Conservation (phyloP, 2,888 invertebrate species). For the Apomyelois bistriatella region DNA sequence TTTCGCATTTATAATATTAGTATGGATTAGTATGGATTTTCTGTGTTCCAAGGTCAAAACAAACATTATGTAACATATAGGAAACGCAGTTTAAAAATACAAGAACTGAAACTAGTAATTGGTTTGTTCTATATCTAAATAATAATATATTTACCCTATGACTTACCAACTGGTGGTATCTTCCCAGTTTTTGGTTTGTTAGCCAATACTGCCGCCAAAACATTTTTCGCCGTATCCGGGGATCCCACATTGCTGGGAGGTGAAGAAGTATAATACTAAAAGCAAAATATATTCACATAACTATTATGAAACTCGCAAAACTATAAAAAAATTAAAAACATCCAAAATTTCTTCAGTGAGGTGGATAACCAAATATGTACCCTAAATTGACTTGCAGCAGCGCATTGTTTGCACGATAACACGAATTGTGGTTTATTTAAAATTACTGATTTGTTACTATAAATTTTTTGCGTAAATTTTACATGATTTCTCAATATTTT, state of each 20-base stretch:
- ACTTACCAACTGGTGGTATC: conserved; percentile 75
- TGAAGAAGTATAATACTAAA: conserved; percentile 57
- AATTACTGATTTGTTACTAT: conserved; percentile 39
- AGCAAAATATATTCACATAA: conserved; percentile 20
- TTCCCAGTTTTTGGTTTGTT: conserved; percentile 74
- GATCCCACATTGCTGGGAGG: conserved; percentile 40
- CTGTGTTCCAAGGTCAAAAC: not conserved
- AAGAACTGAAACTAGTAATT: too few species aligned
- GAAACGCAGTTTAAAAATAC: too few species aligned
- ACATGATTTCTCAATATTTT: conserved; percentile 58
- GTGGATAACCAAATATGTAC: conserved; percentile 36
- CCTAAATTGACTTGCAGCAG: conserved; percentile 54
- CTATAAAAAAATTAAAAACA: conserved; percentile 11
- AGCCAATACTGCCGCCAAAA: conserved; percentile 70
- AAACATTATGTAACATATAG: conserved; percentile 12
- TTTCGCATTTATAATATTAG: too few species aligned
- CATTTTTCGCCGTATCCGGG: conserved; percentile 68
- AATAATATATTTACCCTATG: not conserved
- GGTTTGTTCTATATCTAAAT: not conserved
- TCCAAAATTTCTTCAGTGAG: conserved; percentile 7
- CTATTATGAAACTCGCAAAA: not conserved
- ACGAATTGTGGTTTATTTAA: conserved; percentile 54
- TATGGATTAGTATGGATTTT: too few species aligned
- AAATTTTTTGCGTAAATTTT: conserved; percentile 48
- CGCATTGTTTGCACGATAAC: conserved; percentile 56